Evolutionary conservation across 2,797 vertebrate species (phyloP), one percentile per base, ranked within the genome.

Genomic region (Chaetodon trifasciatus): DNA sequence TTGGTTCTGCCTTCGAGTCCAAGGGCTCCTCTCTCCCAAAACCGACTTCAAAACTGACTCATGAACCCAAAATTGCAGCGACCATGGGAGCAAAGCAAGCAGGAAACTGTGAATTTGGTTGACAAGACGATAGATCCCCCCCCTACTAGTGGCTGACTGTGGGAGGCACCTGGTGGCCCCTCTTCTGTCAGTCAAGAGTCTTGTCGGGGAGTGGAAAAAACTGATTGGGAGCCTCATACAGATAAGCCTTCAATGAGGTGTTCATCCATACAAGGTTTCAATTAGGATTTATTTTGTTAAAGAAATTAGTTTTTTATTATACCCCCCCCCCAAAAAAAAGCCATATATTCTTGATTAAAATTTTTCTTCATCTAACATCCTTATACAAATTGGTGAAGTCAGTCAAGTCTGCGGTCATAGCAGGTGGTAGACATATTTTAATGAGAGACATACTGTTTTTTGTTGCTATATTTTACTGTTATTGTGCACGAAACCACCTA

Each of bases 251-350:
- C 57, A n/a, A 23, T 53, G 24, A 75, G 35, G 77, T 63, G 56
- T 68, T 79, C 28, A 68, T 58, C 68, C 57, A 75, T 42, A 65
- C n/a, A 70, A 64, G 37, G 15, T 57, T 70, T 70, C 21, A 42
- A 35, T 47, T 46, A 68, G 10, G 21, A 64, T 70, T 39, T 57
- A 16, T 52, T 12, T 17, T 57, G 52, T 70, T 21, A 64, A 66
- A 49, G 28, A 32, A 32, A 32, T 32, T 32, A 32, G 28, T 4
- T 32, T 32, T 3, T 32, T 32, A 32, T 32, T 32, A 32, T 32
- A n/a, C n/a, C n/a, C n/a, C n/a, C n/a, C n/a, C n/a, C n/a, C n/a
- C 28, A 28, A 32, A 32, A 32, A 32, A 32, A 32, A 32, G 28
- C 28, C 28, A 32, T 32, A 32, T 32, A 32, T 32, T 32, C 28